Conservation (phyloP, 2,113 vertebrate genomes). For the Psittacula cyanocephala region DNA sequence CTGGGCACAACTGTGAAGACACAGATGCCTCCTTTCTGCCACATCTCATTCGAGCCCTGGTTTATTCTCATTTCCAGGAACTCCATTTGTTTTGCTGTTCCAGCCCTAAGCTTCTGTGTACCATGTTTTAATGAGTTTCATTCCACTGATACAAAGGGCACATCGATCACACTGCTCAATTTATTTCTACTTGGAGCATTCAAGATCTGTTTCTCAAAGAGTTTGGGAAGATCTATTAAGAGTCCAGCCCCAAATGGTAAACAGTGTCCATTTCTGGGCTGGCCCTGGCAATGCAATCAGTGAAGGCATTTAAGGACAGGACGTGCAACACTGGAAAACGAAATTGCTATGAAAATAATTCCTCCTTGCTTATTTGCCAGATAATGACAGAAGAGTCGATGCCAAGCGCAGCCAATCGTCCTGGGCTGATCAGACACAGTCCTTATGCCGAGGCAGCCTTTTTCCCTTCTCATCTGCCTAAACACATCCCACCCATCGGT, state of each 20-base stretch:
- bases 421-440: neutral
- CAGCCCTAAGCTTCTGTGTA: neutral
- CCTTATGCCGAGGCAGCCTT: neutral
- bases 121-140: neutral
- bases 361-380: slow-evolving; percentile 35
- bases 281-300: slow-evolving; percentile 1
- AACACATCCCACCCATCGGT: neutral
- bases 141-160: neutral
- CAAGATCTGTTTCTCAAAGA: slow-evolving; percentile 1
- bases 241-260: neutral
- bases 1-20: neutral
- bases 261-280: neutral
- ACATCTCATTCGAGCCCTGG: neutral
- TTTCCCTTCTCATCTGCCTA: neutral
- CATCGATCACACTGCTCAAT: neutral
- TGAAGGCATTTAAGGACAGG: slow-evolving; percentile 33
- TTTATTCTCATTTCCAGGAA: slow-evolving; percentile 6
- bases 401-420: slow-evolving; percentile 9
- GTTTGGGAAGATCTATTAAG: slow-evolving; percentile 21
- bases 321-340: neutral
- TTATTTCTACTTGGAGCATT: neutral
- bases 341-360: slow-evolving; percentile 28
- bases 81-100: neutral
- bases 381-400: neutral
- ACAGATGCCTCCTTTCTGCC: neutral